Base-by-base conservation (phyloP, 2,888 invertebrate genomes). In the Spisula solida region DNA sequence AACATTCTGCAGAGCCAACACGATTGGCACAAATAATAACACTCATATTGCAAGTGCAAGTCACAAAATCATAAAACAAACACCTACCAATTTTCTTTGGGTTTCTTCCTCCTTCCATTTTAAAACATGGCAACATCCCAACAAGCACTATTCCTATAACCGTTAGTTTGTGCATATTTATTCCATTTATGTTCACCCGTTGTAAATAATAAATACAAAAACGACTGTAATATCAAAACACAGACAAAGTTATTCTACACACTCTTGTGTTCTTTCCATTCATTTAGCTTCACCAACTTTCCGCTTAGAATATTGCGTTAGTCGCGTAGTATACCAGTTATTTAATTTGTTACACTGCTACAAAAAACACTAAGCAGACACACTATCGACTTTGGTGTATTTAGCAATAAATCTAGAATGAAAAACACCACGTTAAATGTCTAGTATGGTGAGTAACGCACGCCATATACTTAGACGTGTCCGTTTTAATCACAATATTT, bases 41-140 rank as follows among this genome's bases (percentile, higher is more conserved):
- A 41, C 41, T 41, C 41, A 8, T 2, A 41, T 41, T 5, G 8
- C 41, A 41, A 41, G 41, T 2, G 8, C 41, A 41, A 5, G 41
- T 41, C 2, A 41, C 4, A 41, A 12, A 51, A 51, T 16, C 10
- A 5, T 1, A 51, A 8, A 16, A 12, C 51, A 16, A 1, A 51
- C 1, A 56, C 29, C 78, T 83, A 87, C 87, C 87, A 55, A 87
- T 87, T 34, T 87, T 87, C 87, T 82, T 82, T 0, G 82, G 82
- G 55, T 87, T 82, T 55, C 82, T 31, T 34, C 75, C 75, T 75
- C 75, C 34, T 6, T 75, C 31, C 31, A 75, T 16, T 14, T 75
- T 18, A 75, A 16, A 34, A 75, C 75, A 31, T 18, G 75, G 34
- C 31, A 75, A 31, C 12, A 75, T 14, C 31, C 75, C 75, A 18